Evolutionary conservation across 2,888 invertebrate species (phyloP).

Genomic region (Cheilosia impressa): DNA sequence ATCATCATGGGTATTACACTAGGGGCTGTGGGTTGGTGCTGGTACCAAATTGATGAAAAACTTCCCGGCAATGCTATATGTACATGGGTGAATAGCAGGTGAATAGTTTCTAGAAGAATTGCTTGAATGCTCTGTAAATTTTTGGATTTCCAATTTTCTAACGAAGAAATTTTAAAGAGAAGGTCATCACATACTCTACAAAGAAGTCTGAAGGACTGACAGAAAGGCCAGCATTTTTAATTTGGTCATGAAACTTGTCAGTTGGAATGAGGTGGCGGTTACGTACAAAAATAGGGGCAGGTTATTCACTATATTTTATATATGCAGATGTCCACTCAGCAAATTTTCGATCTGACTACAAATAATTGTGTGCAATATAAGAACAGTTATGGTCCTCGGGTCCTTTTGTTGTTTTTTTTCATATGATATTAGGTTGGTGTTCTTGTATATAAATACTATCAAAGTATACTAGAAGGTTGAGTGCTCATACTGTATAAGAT

Average conservation of each 20-base stretch:
- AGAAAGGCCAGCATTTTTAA: constrained; percentile 52
- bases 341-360: no score
- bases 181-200: constrained; percentile 15
- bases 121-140: constrained; percentile 50
- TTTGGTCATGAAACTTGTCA: constrained; percentile 13
- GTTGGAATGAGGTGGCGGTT: constrained; percentile 3
- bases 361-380: no score
- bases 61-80: constrained; percentile 29
- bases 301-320: background rate
- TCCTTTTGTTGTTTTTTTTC: no score
- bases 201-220: background rate
- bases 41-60: constrained; percentile 67
- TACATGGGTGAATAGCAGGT: constrained; percentile 21
- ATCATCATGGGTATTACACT: constrained; percentile 64
- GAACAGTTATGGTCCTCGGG: no score
- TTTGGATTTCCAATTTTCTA: constrained; percentile 52
- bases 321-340: no score
- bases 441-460: no score
- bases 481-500: no score
- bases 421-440: no score
- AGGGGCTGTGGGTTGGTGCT: constrained; percentile 20
- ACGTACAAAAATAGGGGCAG: constrained; percentile 33
- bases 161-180: constrained; percentile 54
- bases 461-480: no score
- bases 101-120: constrained; percentile 52